These are phyloP conservation scores for Mola mola DNA, from an alignment of 2,113 vertebrate genomes.

Conservation along the genomic window DNA sequence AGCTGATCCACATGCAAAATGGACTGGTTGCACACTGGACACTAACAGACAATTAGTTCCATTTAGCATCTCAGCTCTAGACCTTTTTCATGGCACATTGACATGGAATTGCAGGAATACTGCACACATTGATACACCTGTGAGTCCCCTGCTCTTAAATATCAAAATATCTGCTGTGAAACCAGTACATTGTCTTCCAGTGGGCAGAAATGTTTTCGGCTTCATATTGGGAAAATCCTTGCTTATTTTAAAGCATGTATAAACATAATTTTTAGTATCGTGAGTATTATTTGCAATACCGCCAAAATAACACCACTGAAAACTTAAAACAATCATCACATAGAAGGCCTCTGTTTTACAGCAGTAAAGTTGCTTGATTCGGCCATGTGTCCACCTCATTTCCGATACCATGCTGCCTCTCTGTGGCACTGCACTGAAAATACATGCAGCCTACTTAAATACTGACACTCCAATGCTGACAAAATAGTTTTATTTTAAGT, in stretches of 20 bases:
- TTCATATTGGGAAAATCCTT: not conserved
- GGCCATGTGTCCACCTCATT: slow-evolving; percentile 12
- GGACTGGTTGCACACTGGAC: not conserved
- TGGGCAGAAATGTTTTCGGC: not conserved
- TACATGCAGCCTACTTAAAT: slow-evolving; percentile 15
- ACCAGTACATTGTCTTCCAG: too few species aligned
- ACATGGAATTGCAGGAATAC: too few species aligned
- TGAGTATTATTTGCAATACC: not conserved
- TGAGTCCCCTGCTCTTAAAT: too few species aligned
- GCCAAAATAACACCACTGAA: not conserved
- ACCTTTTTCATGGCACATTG: too few species aligned
- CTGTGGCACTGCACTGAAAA: slow-evolving; percentile 59
- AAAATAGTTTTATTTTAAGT: slow-evolving; percentile 80
- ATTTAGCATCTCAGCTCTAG: too few species aligned
- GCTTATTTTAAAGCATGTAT: not conserved
- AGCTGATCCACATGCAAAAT: slow-evolving; percentile 36
- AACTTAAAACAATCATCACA: slow-evolving; percentile 6
- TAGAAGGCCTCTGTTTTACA: not conserved
- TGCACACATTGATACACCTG: too few species aligned
- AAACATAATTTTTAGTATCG: not conserved
- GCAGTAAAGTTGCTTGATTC: not conserved
- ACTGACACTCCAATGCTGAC: slow-evolving; percentile 41
- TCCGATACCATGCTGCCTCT: slow-evolving; percentile 72
- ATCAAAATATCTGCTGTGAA: too few species aligned
- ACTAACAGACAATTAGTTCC: too few species aligned